A percentile compares a stretch with the other conserved stretches of the same genome.
phyloP scores from a whole-genome alignment of 2,797 vertebrate genomes.

The Leuciscus waleckii region DNA sequence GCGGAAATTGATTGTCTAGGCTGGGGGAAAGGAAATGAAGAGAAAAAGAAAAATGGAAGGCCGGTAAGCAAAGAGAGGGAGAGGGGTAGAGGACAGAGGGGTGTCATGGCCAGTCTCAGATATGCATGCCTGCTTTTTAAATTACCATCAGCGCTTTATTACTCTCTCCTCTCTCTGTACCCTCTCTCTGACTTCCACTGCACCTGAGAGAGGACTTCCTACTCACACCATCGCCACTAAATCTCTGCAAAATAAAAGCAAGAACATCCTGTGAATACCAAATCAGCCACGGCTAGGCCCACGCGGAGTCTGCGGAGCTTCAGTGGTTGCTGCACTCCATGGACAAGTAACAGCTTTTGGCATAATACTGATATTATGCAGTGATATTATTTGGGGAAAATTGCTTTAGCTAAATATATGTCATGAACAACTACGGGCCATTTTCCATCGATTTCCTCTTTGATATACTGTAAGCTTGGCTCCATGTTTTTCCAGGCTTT shows the following conservation, averaged over 20 bases:
- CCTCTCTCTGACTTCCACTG: slow-evolving; percentile 54
- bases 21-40: slow-evolving; percentile 76
- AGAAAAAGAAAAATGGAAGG: slow-evolving; percentile 77
- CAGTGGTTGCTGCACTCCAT: not conserved
- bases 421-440: slow-evolving; percentile 9
- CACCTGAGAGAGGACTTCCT: slow-evolving; percentile 51
- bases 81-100: slow-evolving; percentile 58
- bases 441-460: slow-evolving; percentile 12
- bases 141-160: slow-evolving; percentile 64
- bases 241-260: slow-evolving; percentile 56
- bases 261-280: slow-evolving; percentile 50
- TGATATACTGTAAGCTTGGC: not conserved
- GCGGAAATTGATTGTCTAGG: slow-evolving; percentile 78
- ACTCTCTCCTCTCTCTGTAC: slow-evolving; percentile 61
- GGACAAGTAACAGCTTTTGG: slow-evolving; percentile 18
- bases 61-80: slow-evolving; percentile 55
- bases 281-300: slow-evolving; percentile 46
- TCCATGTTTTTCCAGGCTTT: not conserved
- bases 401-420: slow-evolving; percentile 22
- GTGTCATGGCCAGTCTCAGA: slow-evolving; percentile 65
- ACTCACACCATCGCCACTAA: slow-evolving; percentile 46
- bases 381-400: slow-evolving; percentile 9
- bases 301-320: not conserved
- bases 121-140: slow-evolving; percentile 70
- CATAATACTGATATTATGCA: slow-evolving; percentile 7